Base-by-base conservation (phyloP, 2,113 vertebrate species). In the Pteronura brasiliensis region DNA sequence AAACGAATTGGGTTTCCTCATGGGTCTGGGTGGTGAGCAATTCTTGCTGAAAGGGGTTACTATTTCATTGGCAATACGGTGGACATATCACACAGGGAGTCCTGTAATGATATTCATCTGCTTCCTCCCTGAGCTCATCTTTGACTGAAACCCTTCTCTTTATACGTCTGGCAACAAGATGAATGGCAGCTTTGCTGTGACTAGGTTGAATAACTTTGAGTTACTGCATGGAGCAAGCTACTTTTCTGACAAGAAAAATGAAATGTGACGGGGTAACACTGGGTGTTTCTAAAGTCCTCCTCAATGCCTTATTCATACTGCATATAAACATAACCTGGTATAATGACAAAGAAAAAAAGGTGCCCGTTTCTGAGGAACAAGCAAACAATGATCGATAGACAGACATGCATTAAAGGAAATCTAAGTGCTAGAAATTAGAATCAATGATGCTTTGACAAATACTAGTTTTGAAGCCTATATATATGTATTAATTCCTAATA, bases 241-340 rank as follows among this genome's bases (percentile, higher is more conserved):
- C 57, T 65, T 91, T 91, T 55, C 34, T 96, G 88, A 93, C 47
- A 92, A 4, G 0, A 84, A 79, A 89, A 97, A 98, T 57, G n/a
- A 94, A 96, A 80, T 55, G 71, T 71, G 39, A 74, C 36, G 82
- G 89, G 20, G 55, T 81, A 94, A 97, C 59, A 23, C 4, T 0
- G 15, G 65, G 39, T 65, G 74, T 86, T 95, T 90, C 67, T 20
- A 79, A 42, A 27, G 69, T 12, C 9, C 79, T 95, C 71, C 88
- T 96, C 42, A 1, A 4, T 87, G 34, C 91, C 90, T 88, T 86
- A 0, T 81, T 55, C 55, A 49, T 57, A 25, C 7, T 12, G 61
- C 65, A 9, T 23, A 9, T 55, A 44, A 6, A 0, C 17, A 36
- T 8, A 13, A 34, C 49, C 76, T 12, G 6, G 47, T 6, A 49